These are phyloP conservation scores for Drosophila flavopinicola DNA, from an alignment of 2,888 invertebrate species.

Conservation along the genomic window DNA sequence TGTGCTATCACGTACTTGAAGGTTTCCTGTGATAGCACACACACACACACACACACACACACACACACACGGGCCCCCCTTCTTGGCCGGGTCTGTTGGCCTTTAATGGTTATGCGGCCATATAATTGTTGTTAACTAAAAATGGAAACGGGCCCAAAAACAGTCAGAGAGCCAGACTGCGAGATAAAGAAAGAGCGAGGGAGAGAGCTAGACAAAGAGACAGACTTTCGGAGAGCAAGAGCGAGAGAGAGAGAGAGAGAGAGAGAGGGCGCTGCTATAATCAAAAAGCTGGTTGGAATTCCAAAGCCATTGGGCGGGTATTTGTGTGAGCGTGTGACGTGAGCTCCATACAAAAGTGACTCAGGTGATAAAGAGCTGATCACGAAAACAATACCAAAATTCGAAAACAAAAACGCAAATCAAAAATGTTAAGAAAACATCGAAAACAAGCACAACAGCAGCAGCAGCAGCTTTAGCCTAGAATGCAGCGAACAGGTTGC, in stretches of 20 bases:
- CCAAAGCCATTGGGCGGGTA: slow-evolving; percentile 41
- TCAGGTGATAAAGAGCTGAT: slow-evolving; percentile 77
- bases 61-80: neutral
- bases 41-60: neutral
- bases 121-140: slow-evolving; percentile 70
- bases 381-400: slow-evolving; percentile 47
- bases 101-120: slow-evolving; percentile 65
- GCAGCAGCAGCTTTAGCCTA: slow-evolving; percentile 4
- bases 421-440: neutral
- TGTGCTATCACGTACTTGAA: slow-evolving; percentile 46
- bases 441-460: neutral
- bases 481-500: slow-evolving; percentile 32
- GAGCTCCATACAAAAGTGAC: slow-evolving; percentile 68
- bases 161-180: slow-evolving; percentile 21
- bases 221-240: slow-evolving; percentile 9
- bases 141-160: slow-evolving; percentile 64
- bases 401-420: slow-evolving; percentile 12
- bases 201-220: neutral
- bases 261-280: slow-evolving; percentile 27
- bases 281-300: slow-evolving; percentile 53
- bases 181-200: slow-evolving; percentile 22
- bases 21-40: slow-evolving; percentile 51
- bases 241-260: slow-evolving; percentile 11
- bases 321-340: slow-evolving; percentile 55
- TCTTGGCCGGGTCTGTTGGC: slow-evolving; percentile 34